These are phyloP conservation scores for Anhinga anhinga DNA, from an alignment of 2,113 vertebrate genomes.

Conservation along the genomic window DNA sequence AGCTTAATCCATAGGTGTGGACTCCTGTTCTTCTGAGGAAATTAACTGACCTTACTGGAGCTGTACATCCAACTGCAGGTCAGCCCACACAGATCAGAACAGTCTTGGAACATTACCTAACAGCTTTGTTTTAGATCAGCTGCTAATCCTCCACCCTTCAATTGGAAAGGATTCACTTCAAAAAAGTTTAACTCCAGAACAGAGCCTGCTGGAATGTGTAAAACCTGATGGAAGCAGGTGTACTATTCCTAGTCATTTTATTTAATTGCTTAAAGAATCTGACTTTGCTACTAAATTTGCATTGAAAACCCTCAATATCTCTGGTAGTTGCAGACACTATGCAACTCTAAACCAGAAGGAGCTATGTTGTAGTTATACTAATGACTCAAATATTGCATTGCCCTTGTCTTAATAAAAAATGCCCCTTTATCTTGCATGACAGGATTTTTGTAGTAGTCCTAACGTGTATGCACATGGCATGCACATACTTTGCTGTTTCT, in stretches of 20 bases:
- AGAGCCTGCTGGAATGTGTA: not conserved
- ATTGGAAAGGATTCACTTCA: fast-evolving
- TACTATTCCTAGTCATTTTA: not conserved
- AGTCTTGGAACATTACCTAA: not conserved
- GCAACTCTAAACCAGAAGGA: not conserved
- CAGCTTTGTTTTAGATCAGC: not conserved
- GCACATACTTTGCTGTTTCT: not conserved
- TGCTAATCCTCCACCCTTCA: not conserved
- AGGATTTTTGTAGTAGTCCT: not conserved
- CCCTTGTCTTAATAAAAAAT: not conserved
- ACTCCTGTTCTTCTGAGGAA: not conserved
- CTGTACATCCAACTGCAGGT: not conserved
- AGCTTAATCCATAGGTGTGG: not conserved
- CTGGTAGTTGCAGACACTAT: not conserved
- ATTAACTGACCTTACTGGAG: not conserved
- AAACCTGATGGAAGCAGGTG: not conserved
- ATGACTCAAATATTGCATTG: not conserved
- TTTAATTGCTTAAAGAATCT: not conserved
- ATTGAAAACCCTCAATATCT: not conserved
- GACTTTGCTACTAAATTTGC: not conserved
- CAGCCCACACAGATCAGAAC: not conserved
- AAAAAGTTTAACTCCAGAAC: not conserved
- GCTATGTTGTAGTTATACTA: not conserved
- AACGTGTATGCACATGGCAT: fast-evolving
- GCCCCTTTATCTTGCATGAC: not conserved